Evolutionary conservation across 1,140 invertebrate genomes (phyloP).

Genomic region (Goniozus legneri): DNA sequence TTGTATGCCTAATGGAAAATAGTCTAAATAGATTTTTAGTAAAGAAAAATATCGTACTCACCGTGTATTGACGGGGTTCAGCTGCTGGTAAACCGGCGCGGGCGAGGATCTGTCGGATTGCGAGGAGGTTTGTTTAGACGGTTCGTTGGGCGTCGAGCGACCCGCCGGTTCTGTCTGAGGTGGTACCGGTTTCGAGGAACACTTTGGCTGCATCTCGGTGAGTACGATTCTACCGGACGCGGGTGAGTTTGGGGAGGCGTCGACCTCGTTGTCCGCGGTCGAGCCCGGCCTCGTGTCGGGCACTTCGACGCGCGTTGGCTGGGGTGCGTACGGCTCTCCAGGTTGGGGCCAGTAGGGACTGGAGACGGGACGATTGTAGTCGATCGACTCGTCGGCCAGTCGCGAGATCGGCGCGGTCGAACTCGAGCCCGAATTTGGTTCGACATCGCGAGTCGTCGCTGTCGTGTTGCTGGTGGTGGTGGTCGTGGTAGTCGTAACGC

Average conservation of each 20-base stretch:
- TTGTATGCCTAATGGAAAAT: too few species aligned
- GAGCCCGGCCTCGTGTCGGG: conserved; percentile 46
- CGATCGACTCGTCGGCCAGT: conserved; percentile 20
- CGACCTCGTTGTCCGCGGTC: conserved; percentile 42
- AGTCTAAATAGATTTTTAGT: too few species aligned
- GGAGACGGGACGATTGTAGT: conserved; percentile 19
- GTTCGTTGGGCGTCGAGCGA: background rate
- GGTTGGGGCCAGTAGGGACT: conserved; percentile 38
- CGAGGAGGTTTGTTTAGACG: conserved; percentile 11
- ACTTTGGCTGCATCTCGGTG: conserved; percentile 46
- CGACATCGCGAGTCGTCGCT: conserved; percentile 28
- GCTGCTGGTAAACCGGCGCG: conserved; percentile 45
- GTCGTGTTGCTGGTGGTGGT: conserved; percentile 16
- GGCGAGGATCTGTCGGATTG: conserved; percentile 31
- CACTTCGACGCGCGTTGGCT: conserved; percentile 45
- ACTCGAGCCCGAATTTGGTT: too few species aligned
- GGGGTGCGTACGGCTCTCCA: conserved; percentile 43
- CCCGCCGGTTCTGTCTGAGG: too few species aligned
- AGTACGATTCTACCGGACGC: conserved; percentile 34
- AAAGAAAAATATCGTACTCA: background rate
- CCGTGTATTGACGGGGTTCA: conserved; percentile 21
- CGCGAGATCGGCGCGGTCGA: conserved; percentile 17
- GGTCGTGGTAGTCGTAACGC: conserved; percentile 20
- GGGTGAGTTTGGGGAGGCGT: conserved; percentile 27
- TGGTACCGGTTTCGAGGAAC: too few species aligned